These are phyloP conservation scores for Subacronicta megacephala DNA, from an alignment of 2,888 invertebrate genomes.

Conservation along the genomic window DNA sequence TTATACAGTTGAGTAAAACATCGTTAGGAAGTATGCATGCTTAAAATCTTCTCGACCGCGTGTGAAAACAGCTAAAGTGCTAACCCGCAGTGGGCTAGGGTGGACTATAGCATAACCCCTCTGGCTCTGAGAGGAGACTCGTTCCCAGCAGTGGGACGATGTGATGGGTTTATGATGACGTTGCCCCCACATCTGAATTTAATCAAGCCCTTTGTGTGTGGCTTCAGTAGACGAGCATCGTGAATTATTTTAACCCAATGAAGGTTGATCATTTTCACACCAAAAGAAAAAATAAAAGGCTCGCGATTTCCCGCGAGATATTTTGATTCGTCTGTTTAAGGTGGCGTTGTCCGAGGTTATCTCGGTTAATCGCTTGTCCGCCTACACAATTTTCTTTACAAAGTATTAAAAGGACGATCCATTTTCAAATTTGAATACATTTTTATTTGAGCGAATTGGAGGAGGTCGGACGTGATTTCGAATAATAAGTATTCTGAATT, in stretches of 20 bases:
- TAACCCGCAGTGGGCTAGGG: no score
- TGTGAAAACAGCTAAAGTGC: no score
- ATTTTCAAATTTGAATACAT: neutral
- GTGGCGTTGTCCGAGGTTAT: slow-evolving; percentile 22
- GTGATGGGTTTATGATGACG: no score
- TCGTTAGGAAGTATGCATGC: no score
- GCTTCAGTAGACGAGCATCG: neutral
- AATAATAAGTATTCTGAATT: neutral
- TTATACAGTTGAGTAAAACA: no score
- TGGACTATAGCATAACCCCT: no score
- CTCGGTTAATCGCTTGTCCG: slow-evolving; percentile 21
- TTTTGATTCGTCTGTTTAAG: slow-evolving; percentile 25
- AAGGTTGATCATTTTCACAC: slow-evolving; percentile 32
- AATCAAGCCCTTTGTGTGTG: neutral
- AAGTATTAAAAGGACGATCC: neutral
- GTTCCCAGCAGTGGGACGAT: no score
- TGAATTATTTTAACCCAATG: slow-evolving; percentile 10
- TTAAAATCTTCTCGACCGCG: no score
- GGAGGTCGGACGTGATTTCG: neutral
- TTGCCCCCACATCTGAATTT: no score
- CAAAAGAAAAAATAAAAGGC: slow-evolving; percentile 24
- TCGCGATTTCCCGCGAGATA: slow-evolving; percentile 23
- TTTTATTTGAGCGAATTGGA: neutral
- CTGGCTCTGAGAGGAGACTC: no score
- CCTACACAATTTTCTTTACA: neutral